Base-by-base conservation (phyloP, 2,888 invertebrate species). In the Ectobius pallidus region DNA sequence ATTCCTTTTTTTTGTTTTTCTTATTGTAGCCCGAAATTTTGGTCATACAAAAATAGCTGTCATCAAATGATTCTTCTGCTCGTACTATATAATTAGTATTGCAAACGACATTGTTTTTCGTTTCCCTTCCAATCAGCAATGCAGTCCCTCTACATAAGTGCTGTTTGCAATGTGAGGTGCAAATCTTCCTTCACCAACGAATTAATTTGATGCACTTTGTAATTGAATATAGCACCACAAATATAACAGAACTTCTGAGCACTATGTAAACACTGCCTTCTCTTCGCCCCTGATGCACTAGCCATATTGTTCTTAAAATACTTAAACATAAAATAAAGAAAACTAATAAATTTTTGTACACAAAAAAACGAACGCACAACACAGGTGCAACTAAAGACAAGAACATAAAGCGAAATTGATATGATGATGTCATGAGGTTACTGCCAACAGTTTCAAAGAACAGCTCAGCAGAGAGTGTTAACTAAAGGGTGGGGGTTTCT, bases 171-270 rank as follows among this genome's bases (percentile, higher is more conserved):
- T 22, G 14, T 55, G 27, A 11, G 55, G 27, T 27, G 27, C 27
- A 55, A 55, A 22, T n/a, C n/a, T 49, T 49, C n/a, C 3, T 22
- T 55, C 25, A 22, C 2, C 18, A 55, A 9, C 6, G 9, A 22
- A 20, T 2, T 22, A 22, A 55, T 22, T 55, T 55, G 22, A 55
- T 22, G 22, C 22, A 1, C 55, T 25, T 55, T 55, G 55, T 14
- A 55, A 55, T 25, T 1, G 55, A 55, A 55, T 14, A 22, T 55
- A 55, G 25, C 55, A 22, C 55, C 55, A 55, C 55, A 55, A 55
- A 55, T 55, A 4, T 55, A 22, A 25, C 22, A 55, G 9, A 20
- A 20, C 22, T 55, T 55, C 55, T 55, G 22, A 55, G 25, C 1
- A 55, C 9, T 55, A 22, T 55, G 9, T 49, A 49, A 11, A 55